phyloP scores from a whole-genome alignment of 2,888 invertebrate species.

The Saturnia japonica region DNA sequence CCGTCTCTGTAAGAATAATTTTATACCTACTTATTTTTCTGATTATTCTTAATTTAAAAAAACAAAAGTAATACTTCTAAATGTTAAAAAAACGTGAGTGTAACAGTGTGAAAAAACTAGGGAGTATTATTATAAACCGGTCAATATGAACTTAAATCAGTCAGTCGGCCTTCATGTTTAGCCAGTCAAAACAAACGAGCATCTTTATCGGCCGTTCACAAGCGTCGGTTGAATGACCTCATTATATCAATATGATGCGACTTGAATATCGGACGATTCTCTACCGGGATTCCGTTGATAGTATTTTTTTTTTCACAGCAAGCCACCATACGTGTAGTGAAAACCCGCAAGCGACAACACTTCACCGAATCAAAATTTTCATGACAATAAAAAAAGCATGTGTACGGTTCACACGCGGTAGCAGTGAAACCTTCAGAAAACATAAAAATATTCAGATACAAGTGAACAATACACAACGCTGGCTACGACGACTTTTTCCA shows the following conservation, averaged over 20 bases:
- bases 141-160: neutral
- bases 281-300: slow-evolving; percentile 17
- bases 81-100: neutral
- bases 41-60: no score
- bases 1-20: no score
- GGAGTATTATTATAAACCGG: neutral
- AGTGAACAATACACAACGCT: no score
- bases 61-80: no score
- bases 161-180: neutral
- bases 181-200: slow-evolving; percentile 2
- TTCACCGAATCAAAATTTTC: no score
- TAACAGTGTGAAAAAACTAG: neutral
- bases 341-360: neutral
- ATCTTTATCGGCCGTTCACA: slow-evolving; percentile 3
- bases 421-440: no score
- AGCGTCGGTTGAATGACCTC: slow-evolving; percentile 61
- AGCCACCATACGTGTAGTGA: neutral
- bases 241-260: slow-evolving; percentile 69
- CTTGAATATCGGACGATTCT: slow-evolving; percentile 77
- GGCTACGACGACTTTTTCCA: no score
- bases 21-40: no score
- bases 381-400: no score
- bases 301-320: neutral
- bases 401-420: no score
- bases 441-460: no score